Conservation (phyloP, 1,140 invertebrate species). For the Solenopsis fugax region DNA sequence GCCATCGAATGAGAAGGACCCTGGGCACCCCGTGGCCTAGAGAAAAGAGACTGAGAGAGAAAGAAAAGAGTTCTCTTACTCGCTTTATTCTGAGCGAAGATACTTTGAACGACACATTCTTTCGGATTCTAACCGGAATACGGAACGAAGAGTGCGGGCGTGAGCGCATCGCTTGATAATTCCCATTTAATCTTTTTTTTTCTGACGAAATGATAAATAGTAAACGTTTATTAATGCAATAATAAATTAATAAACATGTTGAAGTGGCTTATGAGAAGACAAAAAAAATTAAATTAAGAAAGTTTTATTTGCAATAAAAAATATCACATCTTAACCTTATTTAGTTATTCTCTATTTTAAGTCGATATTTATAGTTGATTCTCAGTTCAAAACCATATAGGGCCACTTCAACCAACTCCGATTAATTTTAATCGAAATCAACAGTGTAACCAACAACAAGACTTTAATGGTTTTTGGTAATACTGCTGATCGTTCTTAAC, state of each 20-base stretch:
- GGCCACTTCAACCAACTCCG: no score
- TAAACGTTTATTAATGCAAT: not conserved
- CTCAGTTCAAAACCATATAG: no score
- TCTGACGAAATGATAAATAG: slow-evolving; percentile 2
- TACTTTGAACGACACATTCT: slow-evolving; percentile 1
- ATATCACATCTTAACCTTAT: not conserved
- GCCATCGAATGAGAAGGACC: slow-evolving; percentile 68
- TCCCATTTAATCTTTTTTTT: slow-evolving; percentile 36
- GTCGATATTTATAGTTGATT: no score
- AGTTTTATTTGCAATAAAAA: not conserved
- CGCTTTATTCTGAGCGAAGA: slow-evolving; percentile 49
- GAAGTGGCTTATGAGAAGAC: not conserved
- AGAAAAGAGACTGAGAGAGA: not conserved
- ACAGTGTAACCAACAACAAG: no score
- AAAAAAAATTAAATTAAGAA: not conserved
- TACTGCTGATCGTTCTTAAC: no score
- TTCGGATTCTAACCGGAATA: slow-evolving; percentile 31
- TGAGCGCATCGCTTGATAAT: slow-evolving; percentile 38
- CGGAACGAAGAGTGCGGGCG: slow-evolving; percentile 22
- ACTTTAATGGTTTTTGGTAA: no score
- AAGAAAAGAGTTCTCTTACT: not conserved
- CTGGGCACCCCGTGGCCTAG: not conserved
- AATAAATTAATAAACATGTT: not conserved
- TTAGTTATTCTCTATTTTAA: no score
- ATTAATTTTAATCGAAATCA: no score